These are phyloP conservation scores for Merops nubicus DNA, from an alignment of 2,113 vertebrate species.

Conservation along the genomic window DNA sequence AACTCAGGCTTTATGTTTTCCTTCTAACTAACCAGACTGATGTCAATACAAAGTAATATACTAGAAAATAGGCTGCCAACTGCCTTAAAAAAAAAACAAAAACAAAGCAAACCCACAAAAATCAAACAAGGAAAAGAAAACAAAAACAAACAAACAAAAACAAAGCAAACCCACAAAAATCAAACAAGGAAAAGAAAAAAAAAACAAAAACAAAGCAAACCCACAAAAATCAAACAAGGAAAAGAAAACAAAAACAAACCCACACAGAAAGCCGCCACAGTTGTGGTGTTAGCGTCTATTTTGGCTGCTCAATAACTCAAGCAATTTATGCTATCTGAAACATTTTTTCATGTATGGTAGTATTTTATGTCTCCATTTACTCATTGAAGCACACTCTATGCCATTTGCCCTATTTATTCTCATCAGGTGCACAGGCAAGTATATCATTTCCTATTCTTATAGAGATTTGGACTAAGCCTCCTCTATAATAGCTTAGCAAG, in stretches of 20 bases:
- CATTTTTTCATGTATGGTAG: neutral
- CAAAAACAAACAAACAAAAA: neutral
- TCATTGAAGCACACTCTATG: neutral
- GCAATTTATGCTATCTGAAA: neutral
- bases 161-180: neutral
- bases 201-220: neutral
- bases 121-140: too few relatives aligned
- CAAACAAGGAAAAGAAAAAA: too few relatives aligned
- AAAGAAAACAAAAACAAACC: neutral
- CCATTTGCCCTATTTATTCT: neutral
- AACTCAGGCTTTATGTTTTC: neutral
- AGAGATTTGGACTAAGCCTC: neutral
- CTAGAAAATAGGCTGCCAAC: neutral
- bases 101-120: neutral
- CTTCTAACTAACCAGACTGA: neutral
- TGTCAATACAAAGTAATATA: neutral
- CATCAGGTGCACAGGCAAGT: neutral
- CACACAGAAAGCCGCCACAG: fast-evolving
- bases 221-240: too few relatives aligned
- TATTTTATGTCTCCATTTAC: neutral
- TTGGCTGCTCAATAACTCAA: neutral
- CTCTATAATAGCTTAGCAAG: neutral
- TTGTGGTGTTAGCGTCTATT: neutral
- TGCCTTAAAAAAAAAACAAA: neutral
- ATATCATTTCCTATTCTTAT: neutral